Conservation (phyloP, 2,888 invertebrate genomes). For the Eucera pruinosa region DNA sequence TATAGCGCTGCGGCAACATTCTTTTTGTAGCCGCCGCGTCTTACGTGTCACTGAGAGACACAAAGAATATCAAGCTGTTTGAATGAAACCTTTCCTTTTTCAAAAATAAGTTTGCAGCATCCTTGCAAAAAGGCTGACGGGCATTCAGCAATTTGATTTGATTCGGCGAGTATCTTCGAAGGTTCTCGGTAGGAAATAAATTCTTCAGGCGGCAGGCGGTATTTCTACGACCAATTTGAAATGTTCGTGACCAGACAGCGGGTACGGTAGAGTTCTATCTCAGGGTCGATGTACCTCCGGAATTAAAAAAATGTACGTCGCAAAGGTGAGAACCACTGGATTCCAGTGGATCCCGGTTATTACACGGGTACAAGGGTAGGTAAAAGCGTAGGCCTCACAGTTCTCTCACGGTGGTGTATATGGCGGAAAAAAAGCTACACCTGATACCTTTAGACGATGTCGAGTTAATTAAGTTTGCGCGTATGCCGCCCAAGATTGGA, state of each 20-base stretch:
- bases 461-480: conserved; percentile 64
- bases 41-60: too few species aligned
- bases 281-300: conserved; percentile 64
- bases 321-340: conserved; percentile 61
- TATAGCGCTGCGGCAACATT: too few species aligned
- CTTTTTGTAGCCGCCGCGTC: too few species aligned
- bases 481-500: conserved; percentile 28
- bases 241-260: conserved; percentile 54
- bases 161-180: conserved; percentile 23
- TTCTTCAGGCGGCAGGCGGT: conserved; percentile 32
- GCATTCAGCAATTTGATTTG: neutral
- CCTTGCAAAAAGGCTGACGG: too few species aligned
- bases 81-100: too few species aligned
- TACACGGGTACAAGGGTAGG: conserved; percentile 46
- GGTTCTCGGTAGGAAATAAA: conserved; percentile 22
- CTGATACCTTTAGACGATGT: conserved; percentile 44
- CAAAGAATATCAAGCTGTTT: too few species aligned
- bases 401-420: conserved; percentile 57
- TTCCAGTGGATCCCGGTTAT: conserved; percentile 56
- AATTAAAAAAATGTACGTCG: conserved; percentile 33
- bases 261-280: conserved; percentile 23
- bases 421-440: conserved; percentile 13
- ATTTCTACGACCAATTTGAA: conserved; percentile 56
- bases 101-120: neutral
- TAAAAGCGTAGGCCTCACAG: conserved; percentile 34